Evolutionary conservation across 2,888 invertebrate genomes (phyloP).

Genomic region (Xanthia togata): DNA sequence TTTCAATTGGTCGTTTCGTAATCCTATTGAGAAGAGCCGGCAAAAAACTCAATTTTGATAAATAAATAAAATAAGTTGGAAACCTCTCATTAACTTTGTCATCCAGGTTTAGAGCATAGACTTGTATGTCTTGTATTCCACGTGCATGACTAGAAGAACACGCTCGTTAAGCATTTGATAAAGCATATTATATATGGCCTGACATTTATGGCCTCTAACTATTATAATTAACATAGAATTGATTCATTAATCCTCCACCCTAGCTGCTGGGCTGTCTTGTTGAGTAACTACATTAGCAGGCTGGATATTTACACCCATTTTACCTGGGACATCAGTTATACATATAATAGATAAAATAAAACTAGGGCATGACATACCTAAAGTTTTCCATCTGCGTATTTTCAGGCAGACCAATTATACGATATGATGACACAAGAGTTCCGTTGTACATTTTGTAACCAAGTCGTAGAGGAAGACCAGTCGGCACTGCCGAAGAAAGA

Average conservation of each 20-base stretch:
- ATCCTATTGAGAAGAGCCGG: background rate
- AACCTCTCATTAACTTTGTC: background rate
- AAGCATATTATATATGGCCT: no score
- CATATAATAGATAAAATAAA: no score
- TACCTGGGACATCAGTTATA: background rate
- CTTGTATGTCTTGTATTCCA: background rate
- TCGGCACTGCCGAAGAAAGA: slow-evolving; percentile 98
- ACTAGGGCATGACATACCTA: background rate
- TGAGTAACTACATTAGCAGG: background rate
- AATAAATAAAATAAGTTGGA: background rate
- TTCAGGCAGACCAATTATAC: slow-evolving; percentile 96
- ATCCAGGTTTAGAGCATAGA: background rate
- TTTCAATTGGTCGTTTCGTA: background rate
- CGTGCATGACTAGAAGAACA: background rate
- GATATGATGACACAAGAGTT: slow-evolving; percentile 96
- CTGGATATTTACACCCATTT: background rate
- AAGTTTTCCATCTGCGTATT: slow-evolving; percentile 5
- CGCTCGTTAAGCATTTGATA: background rate
- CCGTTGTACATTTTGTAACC: slow-evolving; percentile 96
- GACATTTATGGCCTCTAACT: background rate
- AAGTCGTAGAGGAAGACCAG: slow-evolving; percentile 98
- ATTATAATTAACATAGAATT: background rate
- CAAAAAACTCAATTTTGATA: background rate
- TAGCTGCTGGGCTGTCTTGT: background rate
- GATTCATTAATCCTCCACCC: background rate